Conservation (phyloP, 2,113 vertebrate species). For the Hydrochoerus hydrochaeris region DNA sequence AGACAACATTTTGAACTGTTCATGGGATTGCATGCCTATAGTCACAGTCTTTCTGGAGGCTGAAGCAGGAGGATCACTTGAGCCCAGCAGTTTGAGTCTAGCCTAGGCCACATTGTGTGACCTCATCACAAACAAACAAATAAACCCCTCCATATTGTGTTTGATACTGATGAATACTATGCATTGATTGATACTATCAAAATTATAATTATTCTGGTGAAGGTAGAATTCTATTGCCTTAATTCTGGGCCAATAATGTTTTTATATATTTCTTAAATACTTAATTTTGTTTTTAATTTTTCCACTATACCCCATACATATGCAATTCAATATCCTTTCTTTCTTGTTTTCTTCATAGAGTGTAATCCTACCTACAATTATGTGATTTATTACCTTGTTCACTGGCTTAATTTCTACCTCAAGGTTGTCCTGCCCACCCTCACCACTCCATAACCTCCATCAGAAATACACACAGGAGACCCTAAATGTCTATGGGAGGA, state of each 20-base stretch:
- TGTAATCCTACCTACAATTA: not conserved
- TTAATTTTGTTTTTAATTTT: not conserved
- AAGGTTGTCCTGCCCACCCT: not conserved
- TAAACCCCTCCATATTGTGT: not conserved
- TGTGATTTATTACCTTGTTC: not conserved
- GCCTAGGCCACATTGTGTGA: not conserved
- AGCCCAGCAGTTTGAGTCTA: not conserved
- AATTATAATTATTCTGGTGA: not conserved
- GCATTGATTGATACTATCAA: not conserved
- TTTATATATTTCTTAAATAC: not conserved
- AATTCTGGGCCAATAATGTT: not conserved
- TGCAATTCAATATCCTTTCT: not conserved
- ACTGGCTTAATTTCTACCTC: not conserved
- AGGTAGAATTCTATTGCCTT: not conserved
- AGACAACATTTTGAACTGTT: not conserved
- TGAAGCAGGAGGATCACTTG: not conserved
- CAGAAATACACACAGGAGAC: not conserved
- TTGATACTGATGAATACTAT: not conserved
- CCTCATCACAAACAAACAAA: not conserved
- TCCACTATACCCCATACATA: not conserved
- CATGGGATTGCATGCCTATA: not conserved
- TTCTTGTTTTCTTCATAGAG: not conserved
- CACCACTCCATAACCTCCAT: accelerated
- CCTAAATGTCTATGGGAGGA: not conserved
- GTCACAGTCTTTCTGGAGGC: not conserved